Base-by-base conservation (phyloP, 1,140 invertebrate genomes). In the Meteorus sp. region DNA sequence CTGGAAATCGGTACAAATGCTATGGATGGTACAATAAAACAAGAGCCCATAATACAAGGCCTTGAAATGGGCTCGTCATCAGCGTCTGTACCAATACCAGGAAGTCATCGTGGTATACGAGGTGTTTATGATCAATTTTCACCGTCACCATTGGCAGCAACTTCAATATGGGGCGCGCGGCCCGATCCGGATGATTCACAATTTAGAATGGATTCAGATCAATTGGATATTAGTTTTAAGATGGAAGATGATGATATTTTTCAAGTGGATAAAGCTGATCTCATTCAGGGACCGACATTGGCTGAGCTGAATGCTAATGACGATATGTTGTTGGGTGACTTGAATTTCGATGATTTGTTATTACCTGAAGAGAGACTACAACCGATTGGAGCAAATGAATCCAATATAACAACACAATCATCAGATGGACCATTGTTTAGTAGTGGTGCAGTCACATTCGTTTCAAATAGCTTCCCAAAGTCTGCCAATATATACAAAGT, bases 241-340 rank as follows among this genome's bases (percentile, higher is more conserved):
- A 88, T 91, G 84, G 90, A 93, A 65, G 91, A 93, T 67, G 91
- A 94, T 72, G 91, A 93, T 71, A 92, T 94, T 62, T 93, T 93
- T 71, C 91, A 93, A 82, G 89, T 93, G 35, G 91, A 94, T 72
- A 92, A 93, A 77, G 87, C 88, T 39, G 91, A 94, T 79, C 82
- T 94, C 23, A 87, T 92, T 65, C 83, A 88, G 63, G 91, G 90
- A 1, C 91, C 92, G 1, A 95, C 92, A 55, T 77, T 96, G 39
- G 90, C 92, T 0, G 92, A 95, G 75, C 77, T 96, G 7, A 94
- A 94, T 78, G 89, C 89, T 20, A 91, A 92, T 69, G 90, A 90
- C 69, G 90, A 93, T 59, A 90, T 88, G 15, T 79, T 92, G 2
- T 67, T 92, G 20, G 89, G 88, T 59, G 91, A 93, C 76, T 81